Percentiles rank a stretch among this genome's conserved stretches.
Conservation (phyloP, 1,140 invertebrate species). For the Zaprionus davidi region DNA sequence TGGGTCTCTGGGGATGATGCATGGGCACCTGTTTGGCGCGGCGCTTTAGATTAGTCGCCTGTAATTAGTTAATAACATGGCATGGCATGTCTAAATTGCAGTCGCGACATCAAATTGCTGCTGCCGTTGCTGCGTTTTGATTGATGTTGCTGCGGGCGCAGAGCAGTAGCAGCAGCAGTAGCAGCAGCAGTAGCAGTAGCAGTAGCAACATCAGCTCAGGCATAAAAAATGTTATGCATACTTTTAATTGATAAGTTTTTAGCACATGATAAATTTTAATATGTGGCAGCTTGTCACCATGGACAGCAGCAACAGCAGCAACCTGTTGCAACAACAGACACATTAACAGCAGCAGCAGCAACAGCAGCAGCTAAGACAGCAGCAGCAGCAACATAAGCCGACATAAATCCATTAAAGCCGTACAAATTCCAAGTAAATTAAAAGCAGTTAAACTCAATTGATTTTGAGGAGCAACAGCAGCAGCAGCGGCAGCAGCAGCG, state of each 20-base stretch:
- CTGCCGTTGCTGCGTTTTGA: constrained; percentile 60
- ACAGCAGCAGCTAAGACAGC: constrained; percentile 6
- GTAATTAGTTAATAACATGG: constrained; percentile 84
- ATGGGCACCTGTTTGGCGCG: constrained; percentile 78
- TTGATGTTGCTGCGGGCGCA: constrained; percentile 74
- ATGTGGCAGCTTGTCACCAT: constrained; percentile 63
- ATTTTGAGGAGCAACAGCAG: constrained; percentile 70
- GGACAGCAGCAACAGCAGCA: constrained; percentile 24
- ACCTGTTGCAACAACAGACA: constrained; percentile 29
- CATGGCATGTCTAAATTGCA: constrained; percentile 83
- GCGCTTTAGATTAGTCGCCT: constrained; percentile 83
- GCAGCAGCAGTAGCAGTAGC: constrained; percentile 13
- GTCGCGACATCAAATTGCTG: constrained; percentile 73
- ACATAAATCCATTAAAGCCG: constrained; percentile 80
- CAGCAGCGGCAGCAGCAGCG: constrained; percentile 49
- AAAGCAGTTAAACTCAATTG: constrained; percentile 82
- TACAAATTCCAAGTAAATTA: constrained; percentile 81
- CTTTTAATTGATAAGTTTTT: constrained; percentile 84
- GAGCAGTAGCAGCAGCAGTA: constrained; percentile 13
- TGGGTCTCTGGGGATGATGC: constrained; percentile 62
- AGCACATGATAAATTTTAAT: constrained; percentile 84
- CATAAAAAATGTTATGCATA: constrained; percentile 78
- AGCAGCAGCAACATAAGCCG: constrained; percentile 61
- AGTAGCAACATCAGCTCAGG: constrained; percentile 38
- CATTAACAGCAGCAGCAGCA: constrained; percentile 30